Conservation (phyloP, 1,140 invertebrate species). For the Drosophila fuyamai region DNA sequence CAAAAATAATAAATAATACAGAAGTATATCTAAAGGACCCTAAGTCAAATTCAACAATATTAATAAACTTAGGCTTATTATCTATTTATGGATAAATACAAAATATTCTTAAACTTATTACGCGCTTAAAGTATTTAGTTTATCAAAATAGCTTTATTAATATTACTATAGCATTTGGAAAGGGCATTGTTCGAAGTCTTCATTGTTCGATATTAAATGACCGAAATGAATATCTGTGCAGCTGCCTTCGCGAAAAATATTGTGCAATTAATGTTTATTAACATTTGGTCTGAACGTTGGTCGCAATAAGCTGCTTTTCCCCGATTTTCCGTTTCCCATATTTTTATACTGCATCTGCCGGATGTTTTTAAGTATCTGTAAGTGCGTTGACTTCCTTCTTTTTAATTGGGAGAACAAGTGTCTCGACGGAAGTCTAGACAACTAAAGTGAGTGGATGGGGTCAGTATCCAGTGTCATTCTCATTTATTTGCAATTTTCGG, state of each 20-base stretch:
- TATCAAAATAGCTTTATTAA: too few relatives aligned
- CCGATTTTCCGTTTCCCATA: constrained; percentile 1
- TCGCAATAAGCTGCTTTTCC: constrained; percentile 1
- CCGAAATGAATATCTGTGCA: constrained; percentile 27
- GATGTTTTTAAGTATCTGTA: constrained; percentile 73
- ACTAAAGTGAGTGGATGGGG: constrained; percentile 1
- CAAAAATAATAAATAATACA: too few relatives aligned
- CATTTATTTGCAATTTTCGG: constrained; percentile 72
- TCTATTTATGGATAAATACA: too few relatives aligned
- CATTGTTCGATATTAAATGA: constrained; percentile 33
- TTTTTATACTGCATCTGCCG: constrained; percentile 38
- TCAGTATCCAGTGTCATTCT: constrained; percentile 29
- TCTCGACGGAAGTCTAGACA: constrained; percentile 81
- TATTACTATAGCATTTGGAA: not conserved
- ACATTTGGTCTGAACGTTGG: constrained; percentile 49
- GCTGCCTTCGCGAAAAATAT: constrained; percentile 40
- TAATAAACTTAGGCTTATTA: too few relatives aligned
- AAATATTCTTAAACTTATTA: too few relatives aligned
- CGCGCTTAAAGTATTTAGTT: too few relatives aligned
- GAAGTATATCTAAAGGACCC: not conserved
- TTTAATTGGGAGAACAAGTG: constrained; percentile 34
- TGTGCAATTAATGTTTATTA: constrained; percentile 79
- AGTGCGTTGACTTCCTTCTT: constrained; percentile 50
- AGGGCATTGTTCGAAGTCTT: constrained; percentile 29
- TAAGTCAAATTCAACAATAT: not conserved